Evolutionary conservation across 2,888 invertebrate genomes (phyloP), one percentile per base, ranked within the genome.

Genomic region (Glaucopsyche alexis): DNA sequence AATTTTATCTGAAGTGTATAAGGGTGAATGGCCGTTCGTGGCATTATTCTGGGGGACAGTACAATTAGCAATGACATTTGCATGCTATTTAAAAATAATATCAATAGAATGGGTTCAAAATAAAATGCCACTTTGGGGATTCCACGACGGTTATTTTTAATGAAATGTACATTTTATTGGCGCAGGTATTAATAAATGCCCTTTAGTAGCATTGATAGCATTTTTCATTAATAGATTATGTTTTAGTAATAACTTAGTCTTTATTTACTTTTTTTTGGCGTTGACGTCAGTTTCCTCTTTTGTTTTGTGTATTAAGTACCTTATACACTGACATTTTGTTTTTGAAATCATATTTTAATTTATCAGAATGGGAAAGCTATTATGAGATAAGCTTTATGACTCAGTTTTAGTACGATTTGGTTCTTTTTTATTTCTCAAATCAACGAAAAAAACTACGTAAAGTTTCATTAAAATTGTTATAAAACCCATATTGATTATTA

Each of bases 11-110:
- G 49, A 29, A 49, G 1, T n/a, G 29, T 29, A 16, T 16, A 14
- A 16, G 49, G 69, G 69, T 69, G 69, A 69, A 69, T 49, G 49
- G 49, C 69, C 69, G 49, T 16, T 69, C 69, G 47, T 69, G 69
- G 69, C 69, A 69, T 69, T 69, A 69, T 47, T 69, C 69, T 67
- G 69, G 45, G 69, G 69, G 69, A 49, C 69, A 69, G 69, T 69
- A 49, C 69, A 69, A 69, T 69, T 69, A 69, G 69, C 69, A 69
- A 69, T 69, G 69, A 69, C 69, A 69, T 69, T 69, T 69, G 69
- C 49, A 49, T 69, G 69, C 49, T 69, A 69, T 69, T 69, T 69
- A 69, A 69, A 69, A 69, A 69, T 69, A 69, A 69, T 69, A 69
- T 69, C 69, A 69, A 69, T 69, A 49, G 69, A 67, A 67, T 42